A percentile compares a stretch with the other conserved stretches of the same genome.
Evolutionary conservation across 1,140 invertebrate species (phyloP).

Genomic region (Ceratoteleas bidentatus): DNA sequence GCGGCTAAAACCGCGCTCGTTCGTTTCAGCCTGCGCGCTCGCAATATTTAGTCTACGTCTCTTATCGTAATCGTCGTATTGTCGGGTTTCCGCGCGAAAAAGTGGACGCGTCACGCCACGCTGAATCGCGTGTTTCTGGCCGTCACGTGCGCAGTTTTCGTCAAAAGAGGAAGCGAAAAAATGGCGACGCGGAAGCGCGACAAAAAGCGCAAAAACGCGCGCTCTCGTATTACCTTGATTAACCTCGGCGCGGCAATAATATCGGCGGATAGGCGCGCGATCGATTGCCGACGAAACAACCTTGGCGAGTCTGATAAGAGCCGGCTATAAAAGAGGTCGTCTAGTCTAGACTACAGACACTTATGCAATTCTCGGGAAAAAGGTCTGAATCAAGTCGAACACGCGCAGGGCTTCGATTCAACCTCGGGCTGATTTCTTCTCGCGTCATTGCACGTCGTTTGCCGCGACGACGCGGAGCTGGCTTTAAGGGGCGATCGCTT

Average conservation of each 20-base stretch:
- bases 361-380: constrained; percentile 64
- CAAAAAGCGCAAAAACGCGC: constrained; percentile 10
- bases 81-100: constrained; percentile 11
- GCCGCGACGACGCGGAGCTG: constrained; percentile 14
- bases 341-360: constrained; percentile 65
- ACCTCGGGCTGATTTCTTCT: constrained; percentile 53
- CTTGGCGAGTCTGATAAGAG: constrained; percentile 64
- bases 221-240: constrained; percentile 50
- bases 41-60: constrained; percentile 41
- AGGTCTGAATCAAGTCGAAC: constrained; percentile 58
- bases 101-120: too few relatives aligned
- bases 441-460: constrained; percentile 17
- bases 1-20: constrained; percentile 24
- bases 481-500: background rate
- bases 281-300: constrained; percentile 58
- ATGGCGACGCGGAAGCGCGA: too few relatives aligned
- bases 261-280: constrained; percentile 40
- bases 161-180: too few relatives aligned
- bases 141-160: too few relatives aligned
- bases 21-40: constrained; percentile 5
- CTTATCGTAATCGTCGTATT: constrained; percentile 32
- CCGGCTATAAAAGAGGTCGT: constrained; percentile 64
- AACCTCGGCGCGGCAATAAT: constrained; percentile 37
- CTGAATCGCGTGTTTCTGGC: too few relatives aligned
- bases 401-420: constrained; percentile 53